Conservation (phyloP, 2,797 vertebrate species). For the Sebastes reedi region DNA sequence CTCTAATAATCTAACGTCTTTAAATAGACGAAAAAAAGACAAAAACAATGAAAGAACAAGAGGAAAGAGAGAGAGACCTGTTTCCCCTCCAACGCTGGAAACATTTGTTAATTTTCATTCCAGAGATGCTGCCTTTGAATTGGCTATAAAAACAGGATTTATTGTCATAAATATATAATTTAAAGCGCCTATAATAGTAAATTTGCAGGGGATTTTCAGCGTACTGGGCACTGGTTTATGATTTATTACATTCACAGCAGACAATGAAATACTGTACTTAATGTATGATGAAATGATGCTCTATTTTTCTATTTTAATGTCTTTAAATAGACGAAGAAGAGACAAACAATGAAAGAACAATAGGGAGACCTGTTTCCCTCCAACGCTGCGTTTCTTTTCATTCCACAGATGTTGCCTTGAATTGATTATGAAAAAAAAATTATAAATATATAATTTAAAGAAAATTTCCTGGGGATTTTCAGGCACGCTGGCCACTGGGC, state of each 20-base stretch:
- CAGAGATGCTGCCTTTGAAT: background rate
- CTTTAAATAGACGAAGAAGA: background rate
- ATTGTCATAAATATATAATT: background rate
- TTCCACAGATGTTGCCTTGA: too few species aligned
- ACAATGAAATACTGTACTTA: conserved; percentile 18
- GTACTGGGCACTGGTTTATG: background rate
- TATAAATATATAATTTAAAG: background rate
- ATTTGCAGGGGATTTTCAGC: conserved; percentile 46
- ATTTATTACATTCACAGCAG: conserved; percentile 16
- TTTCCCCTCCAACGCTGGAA: background rate
- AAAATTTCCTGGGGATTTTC: conserved; percentile 50
- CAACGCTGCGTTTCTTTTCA: background rate
- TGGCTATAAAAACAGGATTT: background rate
- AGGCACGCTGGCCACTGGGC: background rate
- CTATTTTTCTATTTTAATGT: background rate
- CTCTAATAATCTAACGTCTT: background rate
- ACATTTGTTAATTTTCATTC: background rate
- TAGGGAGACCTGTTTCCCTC: background rate
- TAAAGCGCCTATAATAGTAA: conserved; percentile 43
- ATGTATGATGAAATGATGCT: conserved; percentile 17
- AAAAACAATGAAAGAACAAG: background rate
- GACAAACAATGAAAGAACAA: background rate
- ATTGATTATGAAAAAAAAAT: background rate
- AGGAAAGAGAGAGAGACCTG: background rate
- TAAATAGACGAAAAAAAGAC: background rate